Conservation (phyloP, 1,140 invertebrate species). For the Leptinotarsa texana region DNA sequence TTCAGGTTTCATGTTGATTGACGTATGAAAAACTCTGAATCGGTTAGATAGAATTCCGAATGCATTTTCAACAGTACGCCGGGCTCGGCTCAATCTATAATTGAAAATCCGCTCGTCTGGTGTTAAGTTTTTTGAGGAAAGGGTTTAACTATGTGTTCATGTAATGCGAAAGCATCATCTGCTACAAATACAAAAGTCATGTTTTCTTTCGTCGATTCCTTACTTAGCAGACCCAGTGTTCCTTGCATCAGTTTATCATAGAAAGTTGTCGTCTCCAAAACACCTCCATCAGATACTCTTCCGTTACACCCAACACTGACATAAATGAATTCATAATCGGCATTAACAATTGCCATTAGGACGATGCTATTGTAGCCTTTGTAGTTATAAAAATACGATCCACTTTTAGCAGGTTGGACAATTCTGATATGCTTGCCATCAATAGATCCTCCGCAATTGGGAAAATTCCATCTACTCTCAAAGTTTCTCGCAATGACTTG, state of each 20-base stretch:
- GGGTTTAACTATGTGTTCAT: conserved; percentile 24
- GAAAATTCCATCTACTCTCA: conserved; percentile 28
- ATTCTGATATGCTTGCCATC: conserved; percentile 56
- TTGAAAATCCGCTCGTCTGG: conserved; percentile 14
- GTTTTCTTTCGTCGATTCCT: conserved; percentile 16
- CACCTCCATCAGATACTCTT: conserved; percentile 36
- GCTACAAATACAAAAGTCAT: conserved; percentile 20
- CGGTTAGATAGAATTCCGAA: conserved; percentile 25
- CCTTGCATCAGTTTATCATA: not conserved
- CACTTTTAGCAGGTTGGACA: conserved; percentile 45
- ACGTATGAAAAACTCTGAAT: conserved; percentile 13
- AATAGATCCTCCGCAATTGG: conserved; percentile 53
- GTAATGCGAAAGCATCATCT: conserved; percentile 28
- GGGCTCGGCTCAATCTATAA: conserved; percentile 10
- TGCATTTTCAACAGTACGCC: conserved; percentile 23
- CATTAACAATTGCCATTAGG: conserved; percentile 49
- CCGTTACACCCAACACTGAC: conserved; percentile 44
- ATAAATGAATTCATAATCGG: conserved; percentile 46
- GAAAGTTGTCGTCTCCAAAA: not conserved
- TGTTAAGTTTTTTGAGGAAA: conserved; percentile 16
- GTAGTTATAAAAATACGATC: conserved; percentile 37
- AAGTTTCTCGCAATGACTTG: conserved; percentile 9
- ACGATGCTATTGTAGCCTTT: conserved; percentile 52
- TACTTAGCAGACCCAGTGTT: conserved; percentile 8
- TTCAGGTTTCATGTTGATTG: conserved; percentile 16